These are phyloP conservation scores for Tetramorium alpestre DNA, from an alignment of 1,140 invertebrate genomes.

Conservation along the genomic window DNA sequence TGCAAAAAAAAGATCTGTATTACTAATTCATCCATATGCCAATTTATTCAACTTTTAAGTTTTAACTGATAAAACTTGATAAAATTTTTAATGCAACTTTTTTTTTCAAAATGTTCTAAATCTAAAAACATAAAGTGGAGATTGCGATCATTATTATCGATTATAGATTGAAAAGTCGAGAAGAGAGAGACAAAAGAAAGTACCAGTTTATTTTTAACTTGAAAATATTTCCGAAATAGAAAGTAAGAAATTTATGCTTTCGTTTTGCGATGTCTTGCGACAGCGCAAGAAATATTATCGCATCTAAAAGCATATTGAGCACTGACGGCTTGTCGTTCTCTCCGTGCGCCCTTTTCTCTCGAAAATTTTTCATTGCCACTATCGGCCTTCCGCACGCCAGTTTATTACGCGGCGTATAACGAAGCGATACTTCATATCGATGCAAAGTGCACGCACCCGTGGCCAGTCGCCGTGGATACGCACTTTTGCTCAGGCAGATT, in stretches of 20 bases:
- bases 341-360: not conserved
- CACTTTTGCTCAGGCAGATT: slow-evolving; percentile 79
- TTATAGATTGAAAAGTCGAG: not conserved
- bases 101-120: not conserved
- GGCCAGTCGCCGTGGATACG: slow-evolving; percentile 61
- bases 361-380: slow-evolving; percentile 60
- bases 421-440: slow-evolving; percentile 73
- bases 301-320: slow-evolving; percentile 28
- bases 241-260: slow-evolving; percentile 1
- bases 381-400: slow-evolving; percentile 38
- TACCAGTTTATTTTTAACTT: too few species aligned
- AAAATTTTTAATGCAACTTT: not conserved
- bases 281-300: slow-evolving; percentile 37
- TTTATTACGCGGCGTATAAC: slow-evolving; percentile 68
- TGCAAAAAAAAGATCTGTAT: not conserved
- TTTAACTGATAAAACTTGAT: not conserved
- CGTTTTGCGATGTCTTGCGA: not conserved
- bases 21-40: not conserved
- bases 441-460: slow-evolving; percentile 65
- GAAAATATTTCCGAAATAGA: not conserved
- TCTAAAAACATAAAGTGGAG: not conserved
- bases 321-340: slow-evolving; percentile 20
- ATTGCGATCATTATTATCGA: not conserved
- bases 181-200: not conserved
- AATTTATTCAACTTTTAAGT: not conserved